These are phyloP conservation scores for Gracilinanus agilis DNA, from an alignment of 2,113 vertebrate genomes.

Conservation along the genomic window DNA sequence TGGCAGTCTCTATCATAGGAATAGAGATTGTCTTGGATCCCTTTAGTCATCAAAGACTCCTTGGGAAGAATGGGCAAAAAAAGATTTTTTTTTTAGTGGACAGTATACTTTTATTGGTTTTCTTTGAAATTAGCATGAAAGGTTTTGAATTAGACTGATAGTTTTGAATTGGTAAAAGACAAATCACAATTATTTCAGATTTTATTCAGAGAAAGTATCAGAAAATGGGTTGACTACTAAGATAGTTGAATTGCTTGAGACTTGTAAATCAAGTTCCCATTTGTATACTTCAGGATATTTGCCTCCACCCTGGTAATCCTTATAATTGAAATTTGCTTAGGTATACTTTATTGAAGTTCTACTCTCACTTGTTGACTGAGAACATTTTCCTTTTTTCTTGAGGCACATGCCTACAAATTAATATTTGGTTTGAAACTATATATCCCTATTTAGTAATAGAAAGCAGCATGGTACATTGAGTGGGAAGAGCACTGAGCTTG, in stretches of 20 bases:
- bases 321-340: not conserved
- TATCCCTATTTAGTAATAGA: not conserved
- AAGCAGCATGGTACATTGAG: not conserved
- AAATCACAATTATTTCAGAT: not conserved
- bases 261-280: not conserved
- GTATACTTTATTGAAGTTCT: conserved; percentile 30
- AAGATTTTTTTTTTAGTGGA: not conserved
- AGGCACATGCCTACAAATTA: not conserved
- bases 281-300: conserved; percentile 35
- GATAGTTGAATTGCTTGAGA: not conserved
- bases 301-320: not conserved
- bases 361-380: conserved; percentile 6
- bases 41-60: not conserved
- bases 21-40: not conserved
- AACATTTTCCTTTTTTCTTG: conserved; percentile 19
- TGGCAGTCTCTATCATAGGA: not conserved
- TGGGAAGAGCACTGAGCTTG: not conserved
- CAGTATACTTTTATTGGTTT: not conserved
- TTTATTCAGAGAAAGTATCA: not conserved
- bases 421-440: not conserved
- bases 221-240: not conserved
- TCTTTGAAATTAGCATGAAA: not conserved
- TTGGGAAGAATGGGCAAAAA: not conserved
- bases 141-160: not conserved
- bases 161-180: not conserved